Conservation (phyloP, 2,113 vertebrate species). For the Hirundichthys speculiger region DNA sequence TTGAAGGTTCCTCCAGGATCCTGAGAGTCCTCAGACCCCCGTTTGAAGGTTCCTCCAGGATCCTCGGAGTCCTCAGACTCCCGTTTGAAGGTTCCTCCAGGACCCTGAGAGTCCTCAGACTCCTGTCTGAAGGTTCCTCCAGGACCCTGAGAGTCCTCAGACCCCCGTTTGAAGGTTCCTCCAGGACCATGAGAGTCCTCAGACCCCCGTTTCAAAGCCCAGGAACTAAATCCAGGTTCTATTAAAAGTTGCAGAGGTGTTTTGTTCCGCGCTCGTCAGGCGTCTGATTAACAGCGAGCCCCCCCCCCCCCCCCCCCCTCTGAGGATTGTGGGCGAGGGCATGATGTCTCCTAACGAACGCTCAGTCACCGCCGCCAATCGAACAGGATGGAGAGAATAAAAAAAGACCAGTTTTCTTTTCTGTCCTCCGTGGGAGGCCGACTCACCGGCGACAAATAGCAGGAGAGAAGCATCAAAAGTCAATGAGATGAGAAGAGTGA, state of each 20-base stretch:
- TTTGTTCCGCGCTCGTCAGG: constrained; percentile 20
- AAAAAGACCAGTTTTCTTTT: neutral
- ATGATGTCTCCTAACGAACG: constrained; percentile 37
- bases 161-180: too few relatives aligned
- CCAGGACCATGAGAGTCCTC: neutral
- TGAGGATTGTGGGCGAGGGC: constrained; percentile 32
- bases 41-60: too few relatives aligned
- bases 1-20: too few relatives aligned
- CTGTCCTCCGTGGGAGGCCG: neutral
- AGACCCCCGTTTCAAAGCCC: constrained; percentile 4
- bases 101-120: too few relatives aligned
- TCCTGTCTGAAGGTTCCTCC: too few relatives aligned
- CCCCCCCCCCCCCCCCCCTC: constrained; percentile 28
- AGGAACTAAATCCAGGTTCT: constrained; percentile 15
- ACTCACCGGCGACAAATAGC: constrained; percentile 48
- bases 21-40: too few relatives aligned
- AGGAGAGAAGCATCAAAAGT: constrained; percentile 41
- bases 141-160: too few relatives aligned
- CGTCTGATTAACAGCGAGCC: constrained; percentile 42
- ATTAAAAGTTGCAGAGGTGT: constrained; percentile 34
- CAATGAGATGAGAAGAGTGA: constrained; percentile 57
- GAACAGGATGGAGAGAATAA: constrained; percentile 23
- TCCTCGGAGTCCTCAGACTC: too few relatives aligned
- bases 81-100: too few relatives aligned
- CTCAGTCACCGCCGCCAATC: constrained; percentile 1